phyloP scores from a whole-genome alignment of 2,888 invertebrate species.

The Nemotelus pantherinus region DNA sequence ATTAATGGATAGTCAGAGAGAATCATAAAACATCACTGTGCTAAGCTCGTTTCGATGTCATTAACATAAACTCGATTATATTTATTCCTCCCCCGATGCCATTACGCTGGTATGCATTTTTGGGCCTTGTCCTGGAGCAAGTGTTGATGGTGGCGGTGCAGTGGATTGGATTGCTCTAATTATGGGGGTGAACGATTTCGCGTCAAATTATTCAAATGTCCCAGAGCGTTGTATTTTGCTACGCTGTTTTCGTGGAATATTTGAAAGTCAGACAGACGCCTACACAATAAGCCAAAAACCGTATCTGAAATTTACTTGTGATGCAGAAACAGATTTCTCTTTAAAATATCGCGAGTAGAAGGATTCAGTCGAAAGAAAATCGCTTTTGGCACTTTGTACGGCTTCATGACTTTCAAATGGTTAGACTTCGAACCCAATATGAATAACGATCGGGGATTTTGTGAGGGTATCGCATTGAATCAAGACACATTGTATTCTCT shows the following conservation, averaged over 20 bases:
- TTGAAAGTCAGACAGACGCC: constrained; percentile 49
- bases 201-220: constrained; percentile 50
- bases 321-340: not conserved
- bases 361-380: too few relatives aligned
- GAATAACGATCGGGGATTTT: too few relatives aligned
- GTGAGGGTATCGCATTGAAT: too few relatives aligned
- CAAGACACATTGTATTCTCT: too few relatives aligned
- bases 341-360: too few relatives aligned
- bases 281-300: constrained; percentile 41
- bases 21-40: constrained; percentile 33
- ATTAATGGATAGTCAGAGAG: constrained; percentile 37
- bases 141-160: not conserved
- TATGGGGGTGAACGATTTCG: constrained; percentile 46
- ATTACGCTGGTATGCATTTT: constrained; percentile 6
- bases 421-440: too few relatives aligned
- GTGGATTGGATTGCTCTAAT: constrained; percentile 39
- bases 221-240: constrained; percentile 47
- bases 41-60: constrained; percentile 29
- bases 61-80: constrained; percentile 40
- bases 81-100: constrained; percentile 38
- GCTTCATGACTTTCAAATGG: too few relatives aligned
- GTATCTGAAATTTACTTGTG: constrained; percentile 21
- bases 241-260: constrained; percentile 9
- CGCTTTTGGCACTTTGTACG: too few relatives aligned
- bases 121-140: not conserved